A percentile compares a stretch with the other conserved stretches of the same genome.
Conservation (phyloP, 1,140 invertebrate genomes). For the Caerostris darwini region DNA sequence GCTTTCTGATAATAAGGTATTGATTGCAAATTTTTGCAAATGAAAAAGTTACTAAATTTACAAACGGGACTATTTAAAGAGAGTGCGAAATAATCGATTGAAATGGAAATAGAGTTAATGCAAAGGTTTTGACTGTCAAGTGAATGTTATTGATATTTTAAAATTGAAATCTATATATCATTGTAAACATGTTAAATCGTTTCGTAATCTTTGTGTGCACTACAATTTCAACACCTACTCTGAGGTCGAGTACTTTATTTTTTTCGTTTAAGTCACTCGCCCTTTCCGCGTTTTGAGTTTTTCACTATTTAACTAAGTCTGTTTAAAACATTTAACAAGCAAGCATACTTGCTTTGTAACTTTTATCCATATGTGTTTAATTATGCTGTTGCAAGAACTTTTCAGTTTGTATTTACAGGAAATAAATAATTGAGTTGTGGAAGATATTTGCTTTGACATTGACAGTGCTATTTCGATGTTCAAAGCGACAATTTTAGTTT, state of each 20-base stretch:
- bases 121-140: not conserved
- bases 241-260: not conserved
- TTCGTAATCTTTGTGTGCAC: conserved; percentile 43
- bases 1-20: not conserved
- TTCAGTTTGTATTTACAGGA: not conserved
- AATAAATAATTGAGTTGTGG: not conserved
- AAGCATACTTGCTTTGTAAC: conserved; percentile 10
- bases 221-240: not conserved
- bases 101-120: conserved; percentile 13
- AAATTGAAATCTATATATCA: conserved; percentile 66
- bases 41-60: conserved; percentile 40
- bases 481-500: not conserved
- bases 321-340: conserved; percentile 22
- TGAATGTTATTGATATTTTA: conserved; percentile 65
- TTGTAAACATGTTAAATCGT: conserved; percentile 25
- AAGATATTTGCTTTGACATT: not conserved
- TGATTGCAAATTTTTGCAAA: not conserved
- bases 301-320: conserved; percentile 15
- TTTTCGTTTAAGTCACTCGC: not conserved
- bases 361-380: not conserved
- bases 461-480: not conserved
- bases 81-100: not conserved
- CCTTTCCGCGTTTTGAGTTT: conserved; percentile 2
- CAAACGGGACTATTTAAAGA: not conserved
- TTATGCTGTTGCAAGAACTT: not conserved